phyloP scores from a whole-genome alignment of 2,113 vertebrate genomes.

The Nycticebus coucang region DNA sequence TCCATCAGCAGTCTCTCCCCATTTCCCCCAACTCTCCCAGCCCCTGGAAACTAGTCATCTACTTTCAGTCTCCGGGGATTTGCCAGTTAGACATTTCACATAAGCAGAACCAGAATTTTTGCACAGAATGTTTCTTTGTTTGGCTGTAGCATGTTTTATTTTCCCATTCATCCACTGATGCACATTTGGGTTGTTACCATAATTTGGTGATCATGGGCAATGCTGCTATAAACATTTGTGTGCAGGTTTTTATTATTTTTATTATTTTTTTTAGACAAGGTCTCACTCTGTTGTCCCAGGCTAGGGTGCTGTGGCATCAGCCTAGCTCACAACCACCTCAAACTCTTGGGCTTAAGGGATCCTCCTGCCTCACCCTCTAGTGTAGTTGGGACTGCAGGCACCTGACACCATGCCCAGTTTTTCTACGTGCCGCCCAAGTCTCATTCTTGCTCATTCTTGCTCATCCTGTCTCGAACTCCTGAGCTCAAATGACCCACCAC shows the following conservation, averaged over 20 bases:
- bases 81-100: neutral
- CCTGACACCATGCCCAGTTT: no score
- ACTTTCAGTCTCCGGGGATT: fast-evolving
- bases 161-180: fast-evolving
- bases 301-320: no score
- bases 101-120: fast-evolving
- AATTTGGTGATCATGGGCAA: fast-evolving
- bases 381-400: no score
- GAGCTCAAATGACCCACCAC: no score
- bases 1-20: fast-evolving
- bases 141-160: fast-evolving
- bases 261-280: no score
- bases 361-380: no score
- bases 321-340: no score
- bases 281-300: no score
- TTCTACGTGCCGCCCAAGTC: no score
- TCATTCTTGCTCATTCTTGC: no score
- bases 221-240: fast-evolving
- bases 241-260: neutral
- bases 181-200: fast-evolving
- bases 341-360: no score
- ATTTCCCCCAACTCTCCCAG: neutral
- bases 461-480: no score
- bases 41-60: neutral
- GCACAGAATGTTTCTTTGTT: fast-evolving